Evolutionary conservation across 1,140 invertebrate genomes (phyloP), one percentile per base, ranked within the genome.

Genomic region (Cepaea nemoralis): DNA sequence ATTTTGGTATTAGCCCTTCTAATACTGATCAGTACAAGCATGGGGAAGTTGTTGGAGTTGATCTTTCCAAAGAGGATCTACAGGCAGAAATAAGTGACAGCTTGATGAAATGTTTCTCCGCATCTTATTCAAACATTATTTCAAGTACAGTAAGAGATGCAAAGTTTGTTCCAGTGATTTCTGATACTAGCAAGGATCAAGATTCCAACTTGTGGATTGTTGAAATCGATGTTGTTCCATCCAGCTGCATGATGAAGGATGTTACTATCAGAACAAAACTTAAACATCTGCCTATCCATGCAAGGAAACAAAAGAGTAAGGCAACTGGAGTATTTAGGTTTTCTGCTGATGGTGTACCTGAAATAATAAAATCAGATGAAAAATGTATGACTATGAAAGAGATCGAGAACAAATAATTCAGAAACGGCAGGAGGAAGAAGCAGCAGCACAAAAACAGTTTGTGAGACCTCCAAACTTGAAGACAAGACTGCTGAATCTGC

Each of bases 161-260:
- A n/a, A 71, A 45, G 35, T 85, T 82, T 81, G 77, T 85, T 6
- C 78, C 55, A 31, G 84, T 85, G 39, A 39, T 77, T 37, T 55
- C 50, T 55, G 50, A 55, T n/a, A 35, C 48, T 24, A 55, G 50
- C 40, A 35, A 67, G 31, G 35, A 66, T 40, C n/a, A n/a, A 12
- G 76, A 79, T 5, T 35, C 31, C 12, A 39, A 45, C 33, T 39
- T 79, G 37, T 81, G 37, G 66, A 82, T 85, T 63, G 45, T 85
- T 31, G 83, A 85, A 66, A 24, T 85, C 6, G 83, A 85, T 74
- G 55, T 85, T 45, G 78, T 83, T 5, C 83, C 83, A 31, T 50
- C 24, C 19, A n/a, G 59, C 31, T 63, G 42, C 31, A 40, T 40
- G 2, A 16, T 77, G 14, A 77, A 84, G 66, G 75, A 45, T 12